Evolutionary conservation across 1,140 invertebrate species (phyloP).

Genomic region (Oncopeltus fasciatus): DNA sequence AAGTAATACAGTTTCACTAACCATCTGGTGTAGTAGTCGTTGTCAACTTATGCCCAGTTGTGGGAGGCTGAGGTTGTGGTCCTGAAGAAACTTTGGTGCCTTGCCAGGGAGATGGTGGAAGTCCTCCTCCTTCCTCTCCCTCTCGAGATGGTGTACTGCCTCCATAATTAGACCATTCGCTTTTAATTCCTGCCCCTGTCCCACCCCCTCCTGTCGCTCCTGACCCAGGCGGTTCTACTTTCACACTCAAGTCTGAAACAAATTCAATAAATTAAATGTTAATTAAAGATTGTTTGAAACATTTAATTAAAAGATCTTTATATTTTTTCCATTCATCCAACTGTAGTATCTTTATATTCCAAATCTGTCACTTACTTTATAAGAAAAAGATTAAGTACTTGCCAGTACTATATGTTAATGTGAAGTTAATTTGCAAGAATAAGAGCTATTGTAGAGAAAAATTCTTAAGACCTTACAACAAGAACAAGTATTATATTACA

Average conservation of each 20-base stretch:
- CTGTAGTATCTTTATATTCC: too few relatives aligned
- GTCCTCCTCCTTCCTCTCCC: neutral
- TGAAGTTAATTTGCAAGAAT: too few relatives aligned
- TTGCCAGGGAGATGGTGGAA: neutral
- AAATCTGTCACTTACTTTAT: too few relatives aligned
- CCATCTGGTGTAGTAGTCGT: slow-evolving; percentile 42
- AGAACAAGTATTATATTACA: too few relatives aligned
- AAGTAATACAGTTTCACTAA: too few relatives aligned
- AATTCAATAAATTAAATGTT: slow-evolving; percentile 1
- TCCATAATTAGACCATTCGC: slow-evolving; percentile 24
- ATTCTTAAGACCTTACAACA: too few relatives aligned
- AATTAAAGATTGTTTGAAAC: too few relatives aligned
- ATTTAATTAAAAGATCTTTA: too few relatives aligned
- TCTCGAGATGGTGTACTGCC: slow-evolving; percentile 15
- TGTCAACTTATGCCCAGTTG: slow-evolving; percentile 37
- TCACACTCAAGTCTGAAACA: slow-evolving; percentile 43
- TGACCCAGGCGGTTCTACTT: slow-evolving; percentile 38
- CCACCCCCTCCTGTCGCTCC: slow-evolving; percentile 26
- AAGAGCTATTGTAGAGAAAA: too few relatives aligned
- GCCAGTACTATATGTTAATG: too few relatives aligned
- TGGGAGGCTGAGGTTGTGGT: neutral
- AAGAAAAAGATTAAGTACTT: too few relatives aligned
- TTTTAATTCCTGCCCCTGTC: slow-evolving; percentile 19
- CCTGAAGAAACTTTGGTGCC: neutral
- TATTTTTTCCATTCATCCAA: too few relatives aligned